phyloP scores from a whole-genome alignment of 2,888 invertebrate species.

The Tetragonula carbonaria region DNA sequence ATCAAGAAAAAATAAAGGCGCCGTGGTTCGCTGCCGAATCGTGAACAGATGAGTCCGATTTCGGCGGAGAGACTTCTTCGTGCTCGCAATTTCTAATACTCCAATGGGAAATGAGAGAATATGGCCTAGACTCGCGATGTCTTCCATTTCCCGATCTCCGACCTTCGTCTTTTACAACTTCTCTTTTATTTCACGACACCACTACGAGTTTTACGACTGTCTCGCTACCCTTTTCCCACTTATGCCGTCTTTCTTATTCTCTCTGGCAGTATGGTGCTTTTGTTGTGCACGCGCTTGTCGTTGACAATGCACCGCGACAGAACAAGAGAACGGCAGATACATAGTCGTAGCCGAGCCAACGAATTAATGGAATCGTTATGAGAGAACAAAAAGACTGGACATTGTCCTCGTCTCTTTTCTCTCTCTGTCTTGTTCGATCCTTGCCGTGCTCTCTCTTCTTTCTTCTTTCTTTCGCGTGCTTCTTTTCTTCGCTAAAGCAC shows the following conservation, averaged over 20 bases:
- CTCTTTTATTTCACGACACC: constrained; percentile 44
- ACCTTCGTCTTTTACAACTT: constrained; percentile 12
- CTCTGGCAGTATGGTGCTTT: constrained; percentile 20
- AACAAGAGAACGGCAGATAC: constrained; percentile 11
- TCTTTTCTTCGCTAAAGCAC: neutral
- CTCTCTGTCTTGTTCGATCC: neutral
- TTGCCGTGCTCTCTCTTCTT: neutral
- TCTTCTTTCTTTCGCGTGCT: neutral
- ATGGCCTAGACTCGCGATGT: neutral
- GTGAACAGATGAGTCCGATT: neutral
- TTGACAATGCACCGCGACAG: constrained; percentile 31
- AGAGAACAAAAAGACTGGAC: constrained; percentile 16
- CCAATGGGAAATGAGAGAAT: neutral
- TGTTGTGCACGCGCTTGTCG: constrained; percentile 30
- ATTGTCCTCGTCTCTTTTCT: constrained; percentile 16
- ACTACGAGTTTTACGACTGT: constrained; percentile 50
- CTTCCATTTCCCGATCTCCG: constrained; percentile 1
- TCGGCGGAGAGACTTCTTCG: neutral
- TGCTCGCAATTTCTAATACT: constrained; percentile 18
- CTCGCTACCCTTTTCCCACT: constrained; percentile 22
- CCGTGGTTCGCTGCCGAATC: constrained; percentile 5
- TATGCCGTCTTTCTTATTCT: neutral
- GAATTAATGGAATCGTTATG: constrained; percentile 46
- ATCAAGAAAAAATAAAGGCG: neutral
- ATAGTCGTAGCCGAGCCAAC: constrained; percentile 1